phyloP scores from a whole-genome alignment of 1,140 invertebrate species.

The Mycetomoellerius zeteki region DNA sequence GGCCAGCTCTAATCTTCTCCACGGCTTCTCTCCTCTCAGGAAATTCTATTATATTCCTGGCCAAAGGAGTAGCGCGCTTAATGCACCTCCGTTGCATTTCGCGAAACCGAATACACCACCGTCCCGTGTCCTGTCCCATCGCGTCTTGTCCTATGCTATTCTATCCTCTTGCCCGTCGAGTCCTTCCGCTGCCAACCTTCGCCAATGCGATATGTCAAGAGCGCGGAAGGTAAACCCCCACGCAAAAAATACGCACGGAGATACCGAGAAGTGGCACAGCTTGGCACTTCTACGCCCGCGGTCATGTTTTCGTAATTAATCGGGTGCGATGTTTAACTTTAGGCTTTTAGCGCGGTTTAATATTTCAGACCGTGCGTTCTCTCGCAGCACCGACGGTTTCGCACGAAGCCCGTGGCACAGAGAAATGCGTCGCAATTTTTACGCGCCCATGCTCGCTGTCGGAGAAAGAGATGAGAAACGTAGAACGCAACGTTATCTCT shows the following conservation, averaged over 20 bases:
- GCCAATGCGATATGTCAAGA: conserved; percentile 18
- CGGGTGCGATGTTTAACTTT: conserved; percentile 63
- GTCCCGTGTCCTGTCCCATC: background rate
- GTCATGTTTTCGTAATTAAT: conserved; percentile 64
- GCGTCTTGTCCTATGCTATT: background rate
- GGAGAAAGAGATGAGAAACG: conserved; percentile 24
- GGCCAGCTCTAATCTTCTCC: conserved; percentile 54
- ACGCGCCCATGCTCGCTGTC: conserved; percentile 34
- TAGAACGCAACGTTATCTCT: conserved; percentile 47
- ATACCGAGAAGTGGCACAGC: conserved; percentile 16
- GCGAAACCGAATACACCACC: conserved; percentile 56
- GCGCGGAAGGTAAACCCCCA: conserved; percentile 21
- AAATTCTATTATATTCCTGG: conserved; percentile 59
- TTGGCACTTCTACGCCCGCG: conserved; percentile 8
- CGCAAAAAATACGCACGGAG: conserved; percentile 48
- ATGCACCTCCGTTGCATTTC: conserved; percentile 59
- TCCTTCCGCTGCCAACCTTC: conserved; percentile 11
- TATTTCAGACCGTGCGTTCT: conserved; percentile 54
- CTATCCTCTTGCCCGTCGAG: conserved; percentile 5
- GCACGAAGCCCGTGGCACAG: conserved; percentile 23
- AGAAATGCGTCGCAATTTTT: conserved; percentile 62
- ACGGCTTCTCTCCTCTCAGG: conserved; percentile 24
- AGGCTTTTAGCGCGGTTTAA: conserved; percentile 63
- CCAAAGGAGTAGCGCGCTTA: conserved; percentile 51
- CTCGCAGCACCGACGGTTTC: conserved; percentile 25